Conservation (phyloP, 2,888 invertebrate species). For the Callosobruchus maculatus region DNA sequence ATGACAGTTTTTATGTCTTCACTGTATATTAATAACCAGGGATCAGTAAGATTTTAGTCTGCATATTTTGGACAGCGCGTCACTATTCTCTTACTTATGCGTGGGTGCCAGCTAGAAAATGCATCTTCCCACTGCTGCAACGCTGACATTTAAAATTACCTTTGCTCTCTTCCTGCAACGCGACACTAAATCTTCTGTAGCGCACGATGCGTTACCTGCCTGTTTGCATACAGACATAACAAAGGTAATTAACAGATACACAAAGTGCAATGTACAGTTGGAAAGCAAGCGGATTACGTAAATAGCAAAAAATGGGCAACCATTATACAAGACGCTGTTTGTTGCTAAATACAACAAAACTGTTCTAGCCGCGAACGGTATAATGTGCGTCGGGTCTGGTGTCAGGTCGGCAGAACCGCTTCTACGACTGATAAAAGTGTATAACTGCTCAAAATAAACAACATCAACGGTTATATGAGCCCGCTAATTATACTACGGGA, state of each 20-base stretch:
- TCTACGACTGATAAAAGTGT: background rate
- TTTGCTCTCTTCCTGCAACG: background rate
- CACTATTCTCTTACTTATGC: too few species aligned
- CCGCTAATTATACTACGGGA: background rate
- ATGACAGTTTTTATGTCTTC: too few species aligned
- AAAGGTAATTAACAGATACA: background rate
- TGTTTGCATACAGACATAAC: background rate
- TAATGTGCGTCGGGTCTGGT: background rate
- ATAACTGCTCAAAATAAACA: background rate
- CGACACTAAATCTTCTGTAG: background rate
- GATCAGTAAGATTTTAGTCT: too few species aligned
- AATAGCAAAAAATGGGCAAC: background rate
- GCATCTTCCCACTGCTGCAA: background rate
- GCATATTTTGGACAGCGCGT: too few species aligned
- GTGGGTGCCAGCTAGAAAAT: background rate
- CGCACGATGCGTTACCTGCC: background rate
- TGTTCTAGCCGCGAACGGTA: background rate
- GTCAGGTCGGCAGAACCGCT: background rate
- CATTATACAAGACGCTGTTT: background rate
- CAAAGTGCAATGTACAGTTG: background rate
- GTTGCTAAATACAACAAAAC: background rate
- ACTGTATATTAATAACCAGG: too few species aligned
- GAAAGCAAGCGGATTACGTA: background rate
- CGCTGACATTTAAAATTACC: background rate
- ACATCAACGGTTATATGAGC: background rate